A percentile compares a stretch with the other conserved stretches of the same genome.
Evolutionary conservation across 2,888 invertebrate genomes (phyloP).

Genomic region (Lepidochrysops patricia): DNA sequence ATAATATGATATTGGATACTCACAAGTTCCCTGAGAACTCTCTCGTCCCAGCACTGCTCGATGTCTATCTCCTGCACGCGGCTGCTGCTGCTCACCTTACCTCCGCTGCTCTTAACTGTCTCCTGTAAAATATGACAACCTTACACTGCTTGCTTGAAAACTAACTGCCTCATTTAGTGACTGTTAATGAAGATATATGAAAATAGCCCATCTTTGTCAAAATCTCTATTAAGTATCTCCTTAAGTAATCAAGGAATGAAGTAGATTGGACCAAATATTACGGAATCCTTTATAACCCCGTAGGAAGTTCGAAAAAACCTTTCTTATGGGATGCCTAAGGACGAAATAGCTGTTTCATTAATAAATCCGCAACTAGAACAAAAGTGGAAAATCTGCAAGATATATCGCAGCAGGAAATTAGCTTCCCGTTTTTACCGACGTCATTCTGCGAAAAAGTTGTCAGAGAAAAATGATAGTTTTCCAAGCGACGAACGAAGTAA

Average conservation of each 20-base stretch:
- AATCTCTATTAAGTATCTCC: too few relatives aligned
- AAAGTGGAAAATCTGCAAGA: background rate
- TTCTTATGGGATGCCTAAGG: too few relatives aligned
- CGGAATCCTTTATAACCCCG: too few relatives aligned
- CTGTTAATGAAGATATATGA: too few relatives aligned
- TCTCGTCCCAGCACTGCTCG: conserved; percentile 86
- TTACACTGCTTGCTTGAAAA: background rate
- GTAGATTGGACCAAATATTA: too few relatives aligned
- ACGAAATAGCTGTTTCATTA: too few relatives aligned
- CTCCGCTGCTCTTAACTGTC: conserved; percentile 51
- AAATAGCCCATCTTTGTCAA: too few relatives aligned
- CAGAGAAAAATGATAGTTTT: background rate
- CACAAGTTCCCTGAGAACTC: conserved; percentile 80
- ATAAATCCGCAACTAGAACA: too few relatives aligned
- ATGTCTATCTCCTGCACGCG: conserved; percentile 70
- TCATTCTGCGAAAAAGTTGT: background rate
- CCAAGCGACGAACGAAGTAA: background rate
- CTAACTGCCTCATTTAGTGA: too few relatives aligned
- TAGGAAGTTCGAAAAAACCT: too few relatives aligned
- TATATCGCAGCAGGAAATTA: background rate
- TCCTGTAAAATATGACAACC: conserved; percentile 46
- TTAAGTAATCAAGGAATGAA: too few relatives aligned
- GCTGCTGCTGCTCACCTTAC: conserved; percentile 62
- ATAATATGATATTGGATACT: too few relatives aligned
- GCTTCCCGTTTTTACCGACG: background rate